Conservation (phyloP, 2,888 invertebrate genomes). For the Orchesella flavescens region DNA sequence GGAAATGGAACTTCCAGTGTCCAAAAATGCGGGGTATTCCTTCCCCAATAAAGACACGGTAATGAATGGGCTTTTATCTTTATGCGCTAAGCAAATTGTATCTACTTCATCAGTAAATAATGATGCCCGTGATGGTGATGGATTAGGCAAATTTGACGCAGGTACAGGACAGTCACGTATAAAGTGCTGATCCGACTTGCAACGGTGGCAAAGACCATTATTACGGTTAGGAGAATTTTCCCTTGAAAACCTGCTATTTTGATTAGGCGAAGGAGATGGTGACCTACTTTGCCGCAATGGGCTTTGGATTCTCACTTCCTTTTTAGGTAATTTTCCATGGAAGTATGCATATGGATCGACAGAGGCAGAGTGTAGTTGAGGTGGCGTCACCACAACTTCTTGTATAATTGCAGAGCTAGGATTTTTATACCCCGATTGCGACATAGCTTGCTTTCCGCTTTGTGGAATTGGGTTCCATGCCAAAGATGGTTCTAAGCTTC, state of each 20-base stretch:
- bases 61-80: conserved; percentile 30
- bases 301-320: neutral
- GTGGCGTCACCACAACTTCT: neutral
- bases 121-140: neutral
- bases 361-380: neutral
- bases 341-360: conserved; percentile 14
- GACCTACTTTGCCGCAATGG: neutral
- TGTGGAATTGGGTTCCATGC: conserved; percentile 27
- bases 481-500: conserved; percentile 14
- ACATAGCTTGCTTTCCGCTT: neutral
- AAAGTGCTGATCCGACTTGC: neutral
- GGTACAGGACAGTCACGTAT: neutral
- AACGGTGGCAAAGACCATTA: neutral
- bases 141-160: neutral
- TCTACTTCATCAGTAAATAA: neutral
- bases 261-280: neutral
- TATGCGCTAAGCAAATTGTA: neutral
- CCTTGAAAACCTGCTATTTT: neutral
- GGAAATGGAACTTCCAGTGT: conserved; percentile 44
- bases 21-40: conserved; percentile 51
- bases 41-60: neutral
- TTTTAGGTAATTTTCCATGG: neutral
- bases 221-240: neutral
- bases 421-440: too few relatives aligned
- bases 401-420: neutral